Conservation (phyloP, 2,888 invertebrate species). For the Eledone cirrhosa region DNA sequence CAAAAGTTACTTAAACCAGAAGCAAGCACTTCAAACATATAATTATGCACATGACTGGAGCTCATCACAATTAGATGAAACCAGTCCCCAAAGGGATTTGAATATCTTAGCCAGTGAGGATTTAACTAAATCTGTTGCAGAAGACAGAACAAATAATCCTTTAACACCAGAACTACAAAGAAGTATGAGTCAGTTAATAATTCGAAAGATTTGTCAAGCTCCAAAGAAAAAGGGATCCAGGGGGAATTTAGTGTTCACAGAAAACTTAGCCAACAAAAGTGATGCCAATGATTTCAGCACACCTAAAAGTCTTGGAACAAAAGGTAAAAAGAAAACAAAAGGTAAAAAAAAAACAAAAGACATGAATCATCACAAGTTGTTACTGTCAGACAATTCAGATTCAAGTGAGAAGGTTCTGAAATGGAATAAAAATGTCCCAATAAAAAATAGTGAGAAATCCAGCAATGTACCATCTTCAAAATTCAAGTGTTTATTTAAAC, state of each 20-base stretch:
- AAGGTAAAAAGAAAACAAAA: no score
- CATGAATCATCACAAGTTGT: no score
- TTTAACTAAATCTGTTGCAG: neutral
- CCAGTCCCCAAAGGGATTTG: neutral
- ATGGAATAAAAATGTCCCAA: no score
- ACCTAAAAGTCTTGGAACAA: no score
- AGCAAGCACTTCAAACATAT: neutral
- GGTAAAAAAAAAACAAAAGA: no score
- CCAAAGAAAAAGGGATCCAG: neutral
- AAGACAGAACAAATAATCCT: neutral
- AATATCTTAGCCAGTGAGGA: no score
- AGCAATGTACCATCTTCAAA: no score
- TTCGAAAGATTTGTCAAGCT: conserved; percentile 2
- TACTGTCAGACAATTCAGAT: no score
- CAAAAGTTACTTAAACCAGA: no score
- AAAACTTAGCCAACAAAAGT: neutral
- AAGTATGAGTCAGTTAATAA: neutral
- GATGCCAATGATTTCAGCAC: neutral
- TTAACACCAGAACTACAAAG: conserved; percentile 9
- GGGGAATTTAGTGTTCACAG: neutral
- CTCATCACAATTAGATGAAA: neutral
- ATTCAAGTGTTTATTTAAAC: no score
- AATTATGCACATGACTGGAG: neutral
- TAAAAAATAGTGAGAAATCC: no score
- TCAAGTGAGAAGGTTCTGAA: no score